These are phyloP conservation scores for Tethea ocularis DNA, from an alignment of 2,888 invertebrate genomes.

Conservation along the genomic window DNA sequence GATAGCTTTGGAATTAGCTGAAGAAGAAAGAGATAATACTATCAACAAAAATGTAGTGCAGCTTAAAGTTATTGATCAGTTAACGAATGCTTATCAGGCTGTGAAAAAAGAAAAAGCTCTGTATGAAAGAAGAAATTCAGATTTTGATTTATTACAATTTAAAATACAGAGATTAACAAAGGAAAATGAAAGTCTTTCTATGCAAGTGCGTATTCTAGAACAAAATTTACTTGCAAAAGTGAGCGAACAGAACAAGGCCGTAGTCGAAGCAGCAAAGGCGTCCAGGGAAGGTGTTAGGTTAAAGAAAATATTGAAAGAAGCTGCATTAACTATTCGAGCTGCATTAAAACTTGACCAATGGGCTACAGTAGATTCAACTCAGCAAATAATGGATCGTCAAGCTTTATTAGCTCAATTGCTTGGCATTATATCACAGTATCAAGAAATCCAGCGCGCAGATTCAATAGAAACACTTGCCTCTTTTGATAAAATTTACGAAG, in stretches of 20 bases:
- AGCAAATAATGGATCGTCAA: slow-evolving; percentile 74
- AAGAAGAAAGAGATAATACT: slow-evolving; percentile 86
- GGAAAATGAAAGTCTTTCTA: slow-evolving; percentile 71
- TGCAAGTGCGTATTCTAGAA: slow-evolving; percentile 79
- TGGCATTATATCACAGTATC: slow-evolving; percentile 74
- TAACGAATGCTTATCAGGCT: slow-evolving; percentile 83
- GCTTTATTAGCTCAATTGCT: slow-evolving; percentile 83
- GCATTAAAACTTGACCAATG: slow-evolving; percentile 81
- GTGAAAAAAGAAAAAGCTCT: slow-evolving; percentile 74
- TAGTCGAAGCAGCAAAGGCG: slow-evolving; percentile 71
- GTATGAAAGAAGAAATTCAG: slow-evolving; percentile 66
- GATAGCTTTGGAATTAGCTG: slow-evolving; percentile 82
- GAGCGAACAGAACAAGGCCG: slow-evolving; percentile 74
- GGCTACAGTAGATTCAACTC: slow-evolving; percentile 57
- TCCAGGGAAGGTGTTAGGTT: slow-evolving; percentile 82
- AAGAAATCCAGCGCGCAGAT: slow-evolving; percentile 65
- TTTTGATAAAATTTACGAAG: slow-evolving; percentile 81
- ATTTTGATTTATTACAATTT: slow-evolving; percentile 66
- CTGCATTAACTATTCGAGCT: slow-evolving; percentile 84
- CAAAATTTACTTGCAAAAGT: slow-evolving; percentile 82
- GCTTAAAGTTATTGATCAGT: slow-evolving; percentile 85
- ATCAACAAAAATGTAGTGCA: slow-evolving; percentile 85
- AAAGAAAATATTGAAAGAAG: slow-evolving; percentile 83
- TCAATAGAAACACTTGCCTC: slow-evolving; percentile 77
- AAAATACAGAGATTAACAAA: slow-evolving; percentile 68